A percentile compares a stretch with the other conserved stretches of the same genome.
Evolutionary conservation across 2,888 invertebrate genomes (phyloP).

Genomic region (Halictus ligatus): DNA sequence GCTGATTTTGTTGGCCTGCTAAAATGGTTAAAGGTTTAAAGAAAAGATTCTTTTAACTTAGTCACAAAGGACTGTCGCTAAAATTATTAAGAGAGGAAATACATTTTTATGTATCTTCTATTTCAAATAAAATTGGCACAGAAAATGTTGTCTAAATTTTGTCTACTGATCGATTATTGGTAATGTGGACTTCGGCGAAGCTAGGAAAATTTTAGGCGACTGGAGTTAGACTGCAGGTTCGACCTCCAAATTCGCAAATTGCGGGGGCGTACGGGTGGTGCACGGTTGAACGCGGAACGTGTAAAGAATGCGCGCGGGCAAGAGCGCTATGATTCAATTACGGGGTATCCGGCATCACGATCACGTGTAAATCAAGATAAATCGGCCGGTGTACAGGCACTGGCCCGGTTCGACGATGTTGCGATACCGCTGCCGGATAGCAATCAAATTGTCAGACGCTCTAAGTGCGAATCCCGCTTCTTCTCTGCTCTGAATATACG

Average conservation of each 20-base stretch:
- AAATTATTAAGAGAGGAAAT: too few species aligned
- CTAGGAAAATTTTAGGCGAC: too few species aligned
- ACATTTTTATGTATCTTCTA: too few species aligned
- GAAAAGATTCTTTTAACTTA: too few species aligned
- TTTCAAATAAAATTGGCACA: too few species aligned
- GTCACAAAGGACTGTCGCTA: too few species aligned
- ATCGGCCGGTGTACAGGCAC: conserved; percentile 52
- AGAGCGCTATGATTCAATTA: conserved; percentile 65
- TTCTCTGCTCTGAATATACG: conserved; percentile 52
- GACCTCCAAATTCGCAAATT: conserved; percentile 49
- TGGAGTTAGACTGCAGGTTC: not conserved
- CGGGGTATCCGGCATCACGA: conserved; percentile 65
- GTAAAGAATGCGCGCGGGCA: conserved; percentile 51
- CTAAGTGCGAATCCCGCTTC: conserved; percentile 63
- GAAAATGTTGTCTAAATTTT: too few species aligned
- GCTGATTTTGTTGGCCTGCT: too few species aligned
- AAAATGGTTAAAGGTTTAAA: too few species aligned
- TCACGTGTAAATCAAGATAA: conserved; percentile 68
- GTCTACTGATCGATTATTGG: too few species aligned
- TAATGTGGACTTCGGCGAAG: too few species aligned
- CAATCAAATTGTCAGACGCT: conserved; percentile 69
- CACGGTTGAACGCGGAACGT: not conserved
- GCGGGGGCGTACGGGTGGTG: not conserved
- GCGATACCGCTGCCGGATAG: conserved; percentile 66
- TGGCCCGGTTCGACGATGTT: conserved; percentile 62